Percentiles rank a stretch among this genome's conserved stretches.
phyloP scores from a whole-genome alignment of 1,140 invertebrate genomes.

The Cyclargus thomasi region DNA sequence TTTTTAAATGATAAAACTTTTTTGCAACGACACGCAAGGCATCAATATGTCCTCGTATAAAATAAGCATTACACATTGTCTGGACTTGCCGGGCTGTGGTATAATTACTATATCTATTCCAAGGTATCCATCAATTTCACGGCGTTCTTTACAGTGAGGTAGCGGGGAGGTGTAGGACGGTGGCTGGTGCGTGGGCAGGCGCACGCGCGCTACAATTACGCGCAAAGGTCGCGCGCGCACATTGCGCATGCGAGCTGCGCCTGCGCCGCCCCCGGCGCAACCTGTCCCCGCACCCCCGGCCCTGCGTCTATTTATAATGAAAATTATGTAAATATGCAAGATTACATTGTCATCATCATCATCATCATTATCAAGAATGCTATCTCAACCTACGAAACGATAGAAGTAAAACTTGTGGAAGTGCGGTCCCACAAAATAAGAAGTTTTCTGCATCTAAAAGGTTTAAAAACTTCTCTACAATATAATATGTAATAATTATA shows the following conservation, averaged over 20 bases:
- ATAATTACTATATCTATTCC: background rate
- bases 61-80: background rate
- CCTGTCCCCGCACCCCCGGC: background rate
- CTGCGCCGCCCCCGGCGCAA: background rate
- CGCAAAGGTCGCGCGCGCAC: slow-evolving; percentile 65
- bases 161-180: slow-evolving; percentile 36
- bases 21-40: background rate
- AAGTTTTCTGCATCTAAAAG: too few relatives aligned
- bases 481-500: too few relatives aligned
- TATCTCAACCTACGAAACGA: too few relatives aligned
- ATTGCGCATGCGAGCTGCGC: slow-evolving; percentile 41
- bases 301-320: slow-evolving; percentile 9
- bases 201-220: slow-evolving; percentile 62
- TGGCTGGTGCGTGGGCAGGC: slow-evolving; percentile 33
- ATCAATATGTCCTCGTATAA: too few relatives aligned
- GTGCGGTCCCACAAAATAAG: too few relatives aligned
- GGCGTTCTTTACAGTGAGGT: slow-evolving; percentile 30
- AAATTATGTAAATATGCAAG: background rate
- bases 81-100: background rate
- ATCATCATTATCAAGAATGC: background rate
- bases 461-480: too few relatives aligned
- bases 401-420: too few relatives aligned
- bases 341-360: background rate
- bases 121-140: slow-evolving; percentile 13
- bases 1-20: background rate